Evolutionary conservation across 2,888 invertebrate genomes (phyloP).

Genomic region (Colostygia pectinataria): DNA sequence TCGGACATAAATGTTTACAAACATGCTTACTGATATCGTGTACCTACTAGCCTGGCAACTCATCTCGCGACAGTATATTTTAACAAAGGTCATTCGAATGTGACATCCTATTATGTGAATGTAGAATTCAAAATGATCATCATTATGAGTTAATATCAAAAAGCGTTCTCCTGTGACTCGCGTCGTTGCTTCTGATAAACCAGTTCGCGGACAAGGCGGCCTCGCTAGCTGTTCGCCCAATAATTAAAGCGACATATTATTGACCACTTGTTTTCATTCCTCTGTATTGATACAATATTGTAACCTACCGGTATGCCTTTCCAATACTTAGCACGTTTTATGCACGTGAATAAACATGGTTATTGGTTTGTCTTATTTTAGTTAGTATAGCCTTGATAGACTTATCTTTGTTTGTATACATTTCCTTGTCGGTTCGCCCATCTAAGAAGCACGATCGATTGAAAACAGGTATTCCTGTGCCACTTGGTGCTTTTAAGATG

Average conservation of each 20-base stretch:
- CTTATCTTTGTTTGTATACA: constrained; percentile 6
- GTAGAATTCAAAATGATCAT: constrained; percentile 2
- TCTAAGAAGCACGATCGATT: too few relatives aligned
- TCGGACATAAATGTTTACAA: constrained; percentile 12
- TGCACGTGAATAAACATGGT: constrained; percentile 43
- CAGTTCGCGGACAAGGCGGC: constrained; percentile 75
- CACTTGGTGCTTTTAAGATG: too few relatives aligned
- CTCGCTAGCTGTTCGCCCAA: constrained; percentile 70
- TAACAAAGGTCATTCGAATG: not conserved
- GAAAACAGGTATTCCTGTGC: too few relatives aligned
- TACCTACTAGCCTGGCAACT: constrained; percentile 1
- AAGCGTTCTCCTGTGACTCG: constrained; percentile 42
- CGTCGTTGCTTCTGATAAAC: constrained; percentile 65
- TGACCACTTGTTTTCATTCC: constrained; percentile 74
- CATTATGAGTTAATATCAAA: constrained; percentile 11
- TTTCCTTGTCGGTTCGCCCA: too few relatives aligned
- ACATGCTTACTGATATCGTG: constrained; percentile 5
- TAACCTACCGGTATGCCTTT: constrained; percentile 56
- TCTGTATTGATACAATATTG: constrained; percentile 63
- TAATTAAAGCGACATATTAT: constrained; percentile 76
- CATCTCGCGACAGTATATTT: too few relatives aligned
- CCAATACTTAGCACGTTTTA: constrained; percentile 48
- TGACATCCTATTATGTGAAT: not conserved
- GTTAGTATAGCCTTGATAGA: constrained; percentile 39
- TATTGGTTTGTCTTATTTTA: constrained; percentile 29